Evolutionary conservation across 1,140 invertebrate species (phyloP), one percentile per base, ranked within the genome.

Genomic region (Pogonomyrmex barbatus): DNA sequence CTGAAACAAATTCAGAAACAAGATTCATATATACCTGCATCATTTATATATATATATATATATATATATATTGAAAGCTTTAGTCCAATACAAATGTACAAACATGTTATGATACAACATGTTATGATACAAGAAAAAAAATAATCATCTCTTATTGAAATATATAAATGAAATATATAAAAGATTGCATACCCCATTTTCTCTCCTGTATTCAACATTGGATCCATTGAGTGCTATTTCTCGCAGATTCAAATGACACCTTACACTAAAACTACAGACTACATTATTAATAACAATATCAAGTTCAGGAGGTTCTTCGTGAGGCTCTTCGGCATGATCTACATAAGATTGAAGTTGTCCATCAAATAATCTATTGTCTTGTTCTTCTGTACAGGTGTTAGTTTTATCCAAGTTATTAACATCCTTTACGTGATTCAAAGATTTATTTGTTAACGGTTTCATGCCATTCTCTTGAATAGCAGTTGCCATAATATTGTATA

Each of bases 221-320:
- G 96, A 95, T 90, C 98, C 99, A 91, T 97, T 97, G 89, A 98
- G 96, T 63, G 99, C 99, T 90, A 99, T 99, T 93, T 98, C 97
- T 93, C 98, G 97, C 89, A 99, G 96, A 96, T 99, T 99, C 88
- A 99, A 96, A 96, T 99, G 99, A 95, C 99, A 99, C 92, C 98
- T 96, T 76, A 99, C 98, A 96, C 97, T 99, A 96, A 99, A 99
- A 95, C 98, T 99, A 95, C 98, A 99, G 87, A 99, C 99, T 91
- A 99, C 99, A 96, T 99, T 99, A 95, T 98, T 99, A 94, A 99
- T 99, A 92, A 98, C 97, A 93, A 99, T 99, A 94, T 99, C 98
- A 93, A 99, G 96, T 95, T 97, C 97, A 2, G 97, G 97, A 90
- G 95, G 94, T 88, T 96, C 95, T 52, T 95, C 94, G 75, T 96